Conservation (phyloP, 2,113 vertebrate genomes). For the Nothobranchius furzeri region DNA sequence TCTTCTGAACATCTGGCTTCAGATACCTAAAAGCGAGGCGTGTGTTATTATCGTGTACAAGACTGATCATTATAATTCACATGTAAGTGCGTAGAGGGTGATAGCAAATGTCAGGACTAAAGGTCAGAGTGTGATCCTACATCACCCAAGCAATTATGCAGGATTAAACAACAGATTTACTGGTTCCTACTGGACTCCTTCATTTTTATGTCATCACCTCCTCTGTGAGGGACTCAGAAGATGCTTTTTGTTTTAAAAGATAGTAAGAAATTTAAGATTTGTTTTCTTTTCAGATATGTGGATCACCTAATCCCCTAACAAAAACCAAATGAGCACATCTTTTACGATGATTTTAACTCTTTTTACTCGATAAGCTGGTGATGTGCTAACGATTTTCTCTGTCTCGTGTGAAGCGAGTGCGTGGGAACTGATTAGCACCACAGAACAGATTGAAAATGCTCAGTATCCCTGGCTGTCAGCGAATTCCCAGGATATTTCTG, state of each 20-base stretch:
- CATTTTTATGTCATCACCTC: neutral
- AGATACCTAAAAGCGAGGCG: constrained; percentile 81
- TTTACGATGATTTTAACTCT: neutral
- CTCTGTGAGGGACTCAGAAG: neutral
- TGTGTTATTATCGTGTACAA: neutral
- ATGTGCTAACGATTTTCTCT: neutral
- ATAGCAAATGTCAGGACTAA: constrained; percentile 6
- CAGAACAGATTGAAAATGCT: constrained; percentile 30
- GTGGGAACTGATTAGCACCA: constrained; percentile 19
- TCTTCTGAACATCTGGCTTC: constrained; percentile 89
- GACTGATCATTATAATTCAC: neutral
- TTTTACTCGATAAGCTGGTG: neutral
- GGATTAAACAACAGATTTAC: neutral
- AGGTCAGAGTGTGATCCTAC: constrained; percentile 19
- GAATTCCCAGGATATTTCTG: constrained; percentile 59
- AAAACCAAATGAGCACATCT: neutral
- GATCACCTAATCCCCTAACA: neutral
- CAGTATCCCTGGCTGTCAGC: constrained; percentile 37
- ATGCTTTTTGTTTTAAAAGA: too few species aligned
- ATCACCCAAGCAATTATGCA: neutral
- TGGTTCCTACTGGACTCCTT: neutral
- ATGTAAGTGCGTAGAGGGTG: neutral
- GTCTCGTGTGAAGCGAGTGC: constrained; percentile 15
- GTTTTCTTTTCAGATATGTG: too few species aligned
- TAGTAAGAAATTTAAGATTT: too few species aligned